These are phyloP conservation scores for Parauchenoglanis punctatus DNA, from an alignment of 2,797 vertebrate species.

Conservation along the genomic window DNA sequence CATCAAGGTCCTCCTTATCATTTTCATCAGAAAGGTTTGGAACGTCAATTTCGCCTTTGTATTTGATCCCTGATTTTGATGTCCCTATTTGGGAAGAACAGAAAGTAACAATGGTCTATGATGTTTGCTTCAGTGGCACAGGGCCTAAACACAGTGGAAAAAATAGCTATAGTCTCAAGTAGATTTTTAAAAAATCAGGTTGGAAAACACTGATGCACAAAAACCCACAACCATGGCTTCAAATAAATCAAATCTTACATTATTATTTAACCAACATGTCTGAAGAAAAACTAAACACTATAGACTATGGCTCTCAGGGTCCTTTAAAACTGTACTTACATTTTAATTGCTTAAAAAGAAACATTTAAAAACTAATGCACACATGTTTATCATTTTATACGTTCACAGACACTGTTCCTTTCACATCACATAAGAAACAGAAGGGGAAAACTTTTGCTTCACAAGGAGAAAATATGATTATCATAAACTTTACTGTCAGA, in stretches of 20 bases:
- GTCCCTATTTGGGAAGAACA: conserved; percentile 72
- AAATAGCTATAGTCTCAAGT: too few relatives aligned
- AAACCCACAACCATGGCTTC: not conserved
- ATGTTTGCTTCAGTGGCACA: not conserved
- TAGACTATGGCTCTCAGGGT: not conserved
- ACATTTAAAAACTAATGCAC: not conserved
- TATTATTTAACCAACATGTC: not conserved
- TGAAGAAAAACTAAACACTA: not conserved
- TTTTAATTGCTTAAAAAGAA: not conserved
- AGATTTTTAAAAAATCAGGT: not conserved
- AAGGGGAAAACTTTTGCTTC: not conserved
- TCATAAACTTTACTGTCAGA: not conserved
- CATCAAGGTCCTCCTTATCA: conserved; percentile 88
- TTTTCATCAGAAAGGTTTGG: conserved; percentile 93
- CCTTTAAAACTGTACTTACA: not conserved
- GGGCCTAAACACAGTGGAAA: not conserved
- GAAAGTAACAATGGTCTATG: not conserved
- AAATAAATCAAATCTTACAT: not conserved
- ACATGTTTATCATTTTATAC: not conserved
- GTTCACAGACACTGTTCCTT: not conserved
- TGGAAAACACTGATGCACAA: not conserved
- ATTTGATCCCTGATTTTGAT: conserved; percentile 83
- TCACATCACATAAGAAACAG: not conserved
- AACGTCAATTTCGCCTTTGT: conserved; percentile 87
- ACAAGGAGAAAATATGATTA: not conserved